Evolutionary conservation across 2,888 invertebrate species (phyloP).

Genomic region (Lacanobia wlatinum): DNA sequence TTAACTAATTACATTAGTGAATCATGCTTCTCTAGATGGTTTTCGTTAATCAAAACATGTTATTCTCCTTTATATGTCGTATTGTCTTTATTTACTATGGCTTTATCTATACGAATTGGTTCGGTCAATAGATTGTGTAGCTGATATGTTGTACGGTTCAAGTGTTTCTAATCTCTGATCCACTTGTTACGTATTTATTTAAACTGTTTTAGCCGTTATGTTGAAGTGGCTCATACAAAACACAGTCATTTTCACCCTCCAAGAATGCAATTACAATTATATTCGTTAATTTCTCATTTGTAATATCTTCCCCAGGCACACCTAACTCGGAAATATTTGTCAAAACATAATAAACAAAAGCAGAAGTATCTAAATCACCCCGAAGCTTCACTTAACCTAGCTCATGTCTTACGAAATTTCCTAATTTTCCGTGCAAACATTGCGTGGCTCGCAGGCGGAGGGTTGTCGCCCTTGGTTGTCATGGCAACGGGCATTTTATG

Average conservation of each 20-base stretch:
- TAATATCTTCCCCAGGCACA: neutral
- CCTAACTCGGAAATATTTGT: constrained; percentile 13
- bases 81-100: constrained; percentile 34
- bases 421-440: constrained; percentile 71
- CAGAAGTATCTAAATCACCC: constrained; percentile 44
- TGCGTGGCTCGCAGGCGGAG: constrained; percentile 71
- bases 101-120: constrained; percentile 34
- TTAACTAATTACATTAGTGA: constrained; percentile 7
- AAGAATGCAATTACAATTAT: neutral
- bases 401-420: constrained; percentile 65
- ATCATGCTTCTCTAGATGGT: neutral
- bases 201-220: neutral
- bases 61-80: constrained; percentile 16
- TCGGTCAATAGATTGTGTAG: constrained; percentile 30
- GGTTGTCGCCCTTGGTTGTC: constrained; percentile 87
- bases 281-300: constrained; percentile 2
- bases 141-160: constrained; percentile 19
- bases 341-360: constrained; percentile 29
- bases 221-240: neutral
- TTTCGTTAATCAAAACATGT: constrained; percentile 21
- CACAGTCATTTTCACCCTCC: neutral
- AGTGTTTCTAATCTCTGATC: constrained; percentile 30
- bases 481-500: constrained; percentile 85
- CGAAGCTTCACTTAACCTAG: constrained; percentile 46
- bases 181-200: constrained; percentile 20